These are phyloP conservation scores for Beris chalybata DNA, from an alignment of 2,888 invertebrate genomes.

Conservation along the genomic window DNA sequence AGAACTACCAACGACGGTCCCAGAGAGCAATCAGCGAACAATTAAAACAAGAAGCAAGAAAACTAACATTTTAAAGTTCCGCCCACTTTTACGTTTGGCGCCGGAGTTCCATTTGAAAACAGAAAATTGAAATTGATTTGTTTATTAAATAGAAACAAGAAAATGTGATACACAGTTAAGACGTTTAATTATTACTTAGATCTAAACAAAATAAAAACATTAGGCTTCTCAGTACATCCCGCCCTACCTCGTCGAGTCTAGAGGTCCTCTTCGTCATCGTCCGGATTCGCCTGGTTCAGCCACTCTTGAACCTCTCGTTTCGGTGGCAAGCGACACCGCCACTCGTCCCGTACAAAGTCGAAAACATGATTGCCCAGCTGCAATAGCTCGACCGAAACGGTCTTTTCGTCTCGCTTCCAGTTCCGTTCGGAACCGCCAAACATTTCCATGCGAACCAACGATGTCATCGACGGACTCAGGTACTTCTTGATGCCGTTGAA, in stretches of 20 bases:
- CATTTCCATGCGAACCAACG: constrained; percentile 55
- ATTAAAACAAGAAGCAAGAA: no score
- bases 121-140: no score
- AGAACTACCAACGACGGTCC: no score
- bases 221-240: neutral
- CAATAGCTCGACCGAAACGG: constrained; percentile 48
- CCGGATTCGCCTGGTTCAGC: constrained; percentile 41
- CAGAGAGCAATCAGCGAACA: no score
- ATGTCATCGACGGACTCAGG: constrained; percentile 50
- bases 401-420: constrained; percentile 53
- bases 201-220: no score
- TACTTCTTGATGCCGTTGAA: constrained; percentile 54
- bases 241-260: no score
- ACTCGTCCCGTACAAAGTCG: constrained; percentile 51
- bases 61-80: no score
- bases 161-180: no score
- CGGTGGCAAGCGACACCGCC: constrained; percentile 53
- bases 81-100: no score
- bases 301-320: constrained; percentile 47
- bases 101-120: no score
- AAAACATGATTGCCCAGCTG: constrained; percentile 50
- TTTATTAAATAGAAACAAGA: no score
- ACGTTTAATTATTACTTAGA: no score
- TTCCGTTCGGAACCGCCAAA: constrained; percentile 51
- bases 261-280: constrained; percentile 45